Base-by-base conservation (phyloP, 2,797 vertebrate genomes). In the Melanotaenia boesemani region DNA sequence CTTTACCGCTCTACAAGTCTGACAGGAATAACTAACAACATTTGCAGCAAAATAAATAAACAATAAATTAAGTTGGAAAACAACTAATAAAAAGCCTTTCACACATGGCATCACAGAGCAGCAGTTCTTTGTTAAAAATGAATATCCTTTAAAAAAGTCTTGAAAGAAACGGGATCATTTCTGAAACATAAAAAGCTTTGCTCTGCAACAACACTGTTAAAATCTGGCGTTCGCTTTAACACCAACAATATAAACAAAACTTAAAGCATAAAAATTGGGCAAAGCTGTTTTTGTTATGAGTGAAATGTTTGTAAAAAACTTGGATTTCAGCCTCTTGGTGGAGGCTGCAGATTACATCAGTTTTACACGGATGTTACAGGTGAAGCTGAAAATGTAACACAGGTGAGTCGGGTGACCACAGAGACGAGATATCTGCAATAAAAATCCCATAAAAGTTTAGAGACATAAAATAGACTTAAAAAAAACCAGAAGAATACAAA, bases 1-100 rank as follows among this genome's bases (percentile, higher is more conserved):
- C 4, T 46, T 44, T 32, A 62, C 36, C 24, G 60, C 58, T 80
- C 79, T 59, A 64, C 70, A 67, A 24, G 50, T 62, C 57, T 12
- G 44, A 63, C 82, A 77, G 84, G 20, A 70, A 77, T 28, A 81
- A 76, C 48, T 66, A 79, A 83, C 66, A 84, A 74, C 34, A 68
- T 77, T 54, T 70, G 68, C 78, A 79, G 82, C 57, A 69, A 88
- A 93, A 92, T 92, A 94, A 93, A 93, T 93, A 88, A 77, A 90
- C 84, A 91, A 91, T 92, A 93, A 93, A 91, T 91, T 84, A 91
- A 90, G 89, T 79, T 79, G 52, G 39, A 76, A 84, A 72, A 74
- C 73, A 81, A 71, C 24, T 65, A 81, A 39, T 63, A 79, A 77
- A 30, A 63, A 82, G 46, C 82, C 28, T 82, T 73, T 76, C 18